A percentile compares a stretch with the other conserved stretches of the same genome.
phyloP scores from a whole-genome alignment of 2,888 invertebrate genomes.

The Stictocephala bisonia region DNA sequence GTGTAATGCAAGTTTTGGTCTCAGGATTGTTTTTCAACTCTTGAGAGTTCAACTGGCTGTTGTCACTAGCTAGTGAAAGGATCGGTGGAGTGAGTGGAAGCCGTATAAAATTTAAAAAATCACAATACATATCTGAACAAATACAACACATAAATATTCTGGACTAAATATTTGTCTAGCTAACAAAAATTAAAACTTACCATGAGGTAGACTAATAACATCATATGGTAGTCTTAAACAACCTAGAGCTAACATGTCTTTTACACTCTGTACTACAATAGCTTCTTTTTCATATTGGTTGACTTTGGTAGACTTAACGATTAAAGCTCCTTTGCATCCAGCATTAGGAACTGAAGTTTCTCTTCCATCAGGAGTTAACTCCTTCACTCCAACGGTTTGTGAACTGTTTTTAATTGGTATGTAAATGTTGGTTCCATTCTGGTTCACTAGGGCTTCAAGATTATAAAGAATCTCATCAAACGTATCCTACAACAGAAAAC shows the following conservation, averaged over 20 bases:
- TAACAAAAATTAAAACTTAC: constrained; percentile 61
- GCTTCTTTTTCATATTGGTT: no score
- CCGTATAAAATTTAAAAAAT: no score
- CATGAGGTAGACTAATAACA: constrained; percentile 78
- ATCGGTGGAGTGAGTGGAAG: no score
- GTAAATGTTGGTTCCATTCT: constrained; percentile 2
- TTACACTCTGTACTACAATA: constrained; percentile 70
- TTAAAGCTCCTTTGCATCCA: constrained; percentile 63
- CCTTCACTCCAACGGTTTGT: constrained; percentile 75
- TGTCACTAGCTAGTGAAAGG: no score
- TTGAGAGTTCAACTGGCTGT: no score
- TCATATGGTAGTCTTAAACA: constrained; percentile 67
- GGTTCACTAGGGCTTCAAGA: constrained; percentile 2
- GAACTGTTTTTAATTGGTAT: constrained; percentile 63
- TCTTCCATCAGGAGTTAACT: constrained; percentile 61
- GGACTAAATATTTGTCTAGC: no score
- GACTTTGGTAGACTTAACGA: constrained; percentile 55
- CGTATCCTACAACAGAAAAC: not conserved
- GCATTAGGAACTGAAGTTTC: constrained; percentile 62
- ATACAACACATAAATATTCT: no score
- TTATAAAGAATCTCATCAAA: not conserved
- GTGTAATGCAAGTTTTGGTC: no score
- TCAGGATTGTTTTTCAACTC: no score
- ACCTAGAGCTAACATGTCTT: constrained; percentile 70
- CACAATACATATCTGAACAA: no score